Conservation (phyloP, 2,113 vertebrate species). For the Tyrannus savana region DNA sequence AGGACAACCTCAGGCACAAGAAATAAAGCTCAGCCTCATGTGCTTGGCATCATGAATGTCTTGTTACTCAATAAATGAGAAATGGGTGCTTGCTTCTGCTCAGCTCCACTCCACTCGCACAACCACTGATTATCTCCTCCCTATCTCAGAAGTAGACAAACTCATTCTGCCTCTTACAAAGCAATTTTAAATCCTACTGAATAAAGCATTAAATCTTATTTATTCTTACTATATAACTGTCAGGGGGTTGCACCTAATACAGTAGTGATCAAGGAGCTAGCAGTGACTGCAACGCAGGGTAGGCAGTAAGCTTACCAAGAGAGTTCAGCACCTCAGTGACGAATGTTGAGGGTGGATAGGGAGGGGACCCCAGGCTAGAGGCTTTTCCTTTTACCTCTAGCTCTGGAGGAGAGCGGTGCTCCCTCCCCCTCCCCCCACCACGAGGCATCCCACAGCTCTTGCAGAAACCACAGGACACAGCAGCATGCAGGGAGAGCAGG, state of each 20-base stretch:
- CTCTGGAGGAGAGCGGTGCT: too few species aligned
- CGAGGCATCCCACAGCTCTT: too few species aligned
- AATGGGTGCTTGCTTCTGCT: background rate
- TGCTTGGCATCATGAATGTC: background rate
- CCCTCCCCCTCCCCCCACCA: too few species aligned
- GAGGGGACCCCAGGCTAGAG: too few species aligned
- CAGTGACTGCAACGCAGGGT: background rate
- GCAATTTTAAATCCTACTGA: background rate
- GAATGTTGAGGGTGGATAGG: too few species aligned
- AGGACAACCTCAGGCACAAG: background rate
- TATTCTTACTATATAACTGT: background rate
- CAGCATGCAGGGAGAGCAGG: too few species aligned
- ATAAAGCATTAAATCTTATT: background rate
- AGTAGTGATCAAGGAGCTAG: background rate
- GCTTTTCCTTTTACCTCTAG: too few species aligned
- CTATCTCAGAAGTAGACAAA: background rate
- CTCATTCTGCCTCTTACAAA: background rate
- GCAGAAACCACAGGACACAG: too few species aligned
- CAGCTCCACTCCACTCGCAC: background rate
- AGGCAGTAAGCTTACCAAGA: background rate
- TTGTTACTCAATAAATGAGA: background rate
- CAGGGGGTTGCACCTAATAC: background rate
- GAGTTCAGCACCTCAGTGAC: background rate
- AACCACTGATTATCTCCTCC: background rate
- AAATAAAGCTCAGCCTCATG: background rate